A percentile compares a stretch with the other conserved stretches of the same genome.
Conservation (phyloP, 2,113 vertebrate species). For the Cyphotilapia sp. region DNA sequence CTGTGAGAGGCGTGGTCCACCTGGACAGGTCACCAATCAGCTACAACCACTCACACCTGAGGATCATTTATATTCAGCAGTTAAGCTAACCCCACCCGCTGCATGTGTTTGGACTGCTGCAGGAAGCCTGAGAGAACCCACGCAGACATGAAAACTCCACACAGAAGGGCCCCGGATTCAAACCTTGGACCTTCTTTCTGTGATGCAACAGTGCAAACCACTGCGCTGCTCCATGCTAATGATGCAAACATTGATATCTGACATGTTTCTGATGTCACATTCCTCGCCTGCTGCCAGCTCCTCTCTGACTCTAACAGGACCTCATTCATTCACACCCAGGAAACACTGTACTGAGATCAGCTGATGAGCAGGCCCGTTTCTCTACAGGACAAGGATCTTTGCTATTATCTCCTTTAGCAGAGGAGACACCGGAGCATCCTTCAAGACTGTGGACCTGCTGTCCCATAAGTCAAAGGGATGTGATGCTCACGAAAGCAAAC, state of each 20-base stretch:
- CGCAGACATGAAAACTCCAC: not conserved
- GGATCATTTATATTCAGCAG: not conserved
- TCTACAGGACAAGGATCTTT: not conserved
- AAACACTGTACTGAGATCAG: not conserved
- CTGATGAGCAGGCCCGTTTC: not conserved
- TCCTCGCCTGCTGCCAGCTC: not conserved
- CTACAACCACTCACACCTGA: not conserved
- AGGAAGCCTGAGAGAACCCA: not conserved
- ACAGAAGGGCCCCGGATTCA: not conserved
- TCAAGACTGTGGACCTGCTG: not conserved
- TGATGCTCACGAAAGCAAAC: not conserved
- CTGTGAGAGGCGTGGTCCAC: not conserved
- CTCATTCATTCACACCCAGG: not conserved
- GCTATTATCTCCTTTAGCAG: not conserved
- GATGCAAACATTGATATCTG: not conserved
- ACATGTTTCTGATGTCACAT: not conserved
- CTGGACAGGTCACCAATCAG: not conserved
- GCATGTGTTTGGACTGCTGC: not conserved
- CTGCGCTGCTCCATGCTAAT: not conserved
- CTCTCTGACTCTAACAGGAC: not conserved
- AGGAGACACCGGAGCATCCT: not conserved
- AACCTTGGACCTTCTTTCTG: not conserved
- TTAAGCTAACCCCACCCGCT: not conserved
- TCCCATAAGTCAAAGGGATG: not conserved
- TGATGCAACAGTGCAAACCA: not conserved